Percentiles rank a stretch among this genome's conserved stretches.
Conservation (phyloP, 2,888 invertebrate genomes). For the Leptinotarsa tumamoca region DNA sequence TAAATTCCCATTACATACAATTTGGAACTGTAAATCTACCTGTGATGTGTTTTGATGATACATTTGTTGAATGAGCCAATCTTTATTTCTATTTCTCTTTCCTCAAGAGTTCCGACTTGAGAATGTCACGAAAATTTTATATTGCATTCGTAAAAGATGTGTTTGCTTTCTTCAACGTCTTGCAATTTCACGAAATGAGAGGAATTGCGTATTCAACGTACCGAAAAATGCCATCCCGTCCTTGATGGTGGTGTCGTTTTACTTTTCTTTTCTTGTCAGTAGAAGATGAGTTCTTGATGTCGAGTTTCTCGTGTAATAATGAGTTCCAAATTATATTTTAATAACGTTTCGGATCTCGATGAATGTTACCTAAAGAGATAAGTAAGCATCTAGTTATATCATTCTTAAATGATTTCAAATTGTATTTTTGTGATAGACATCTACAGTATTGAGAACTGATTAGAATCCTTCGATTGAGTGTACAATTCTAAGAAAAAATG, state of each 20-base stretch:
- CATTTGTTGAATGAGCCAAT: too few species aligned
- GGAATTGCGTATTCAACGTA: constrained; percentile 1
- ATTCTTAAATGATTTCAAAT: not conserved
- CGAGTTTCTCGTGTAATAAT: constrained; percentile 1
- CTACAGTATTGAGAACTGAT: too few species aligned
- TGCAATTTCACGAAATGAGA: not conserved
- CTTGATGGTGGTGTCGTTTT: not conserved
- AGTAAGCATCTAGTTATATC: not conserved
- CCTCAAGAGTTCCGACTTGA: not conserved
- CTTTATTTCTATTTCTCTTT: not conserved
- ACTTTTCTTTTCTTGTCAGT: not conserved
- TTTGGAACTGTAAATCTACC: not conserved
- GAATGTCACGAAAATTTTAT: constrained; percentile 7
- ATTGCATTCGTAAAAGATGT: not conserved
- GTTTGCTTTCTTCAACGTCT: not conserved
- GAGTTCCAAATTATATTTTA: not conserved
- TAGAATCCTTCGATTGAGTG: too few species aligned
- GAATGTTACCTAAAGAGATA: not conserved
- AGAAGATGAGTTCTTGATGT: constrained; percentile 7
- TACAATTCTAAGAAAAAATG: too few species aligned
- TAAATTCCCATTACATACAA: not conserved
- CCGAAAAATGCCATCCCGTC: constrained; percentile 1
- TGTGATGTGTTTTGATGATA: not conserved
- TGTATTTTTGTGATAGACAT: too few species aligned
- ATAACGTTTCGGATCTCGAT: not conserved